A percentile compares a stretch with the other conserved stretches of the same genome.
phyloP scores from a whole-genome alignment of 2,797 vertebrate species.

The Clamator glandarius region DNA sequence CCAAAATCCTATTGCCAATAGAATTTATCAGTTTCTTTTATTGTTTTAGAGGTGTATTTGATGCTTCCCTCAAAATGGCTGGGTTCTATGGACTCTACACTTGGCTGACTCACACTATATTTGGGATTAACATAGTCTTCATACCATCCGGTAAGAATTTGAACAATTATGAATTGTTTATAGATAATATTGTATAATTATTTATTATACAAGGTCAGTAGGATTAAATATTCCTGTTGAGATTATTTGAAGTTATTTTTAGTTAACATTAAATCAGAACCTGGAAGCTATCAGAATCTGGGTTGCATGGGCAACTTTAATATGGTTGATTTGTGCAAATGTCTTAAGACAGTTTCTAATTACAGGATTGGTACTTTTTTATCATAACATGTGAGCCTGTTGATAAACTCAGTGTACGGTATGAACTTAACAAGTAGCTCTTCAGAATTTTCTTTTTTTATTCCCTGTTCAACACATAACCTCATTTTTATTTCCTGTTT shows the following conservation, averaged over 20 bases:
- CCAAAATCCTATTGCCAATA: background rate
- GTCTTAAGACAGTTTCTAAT: background rate
- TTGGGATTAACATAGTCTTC: constrained; percentile 99
- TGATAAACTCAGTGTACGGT: background rate
- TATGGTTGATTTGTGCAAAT: background rate
- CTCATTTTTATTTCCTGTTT: background rate
- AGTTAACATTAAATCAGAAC: background rate
- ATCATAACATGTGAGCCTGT: background rate
- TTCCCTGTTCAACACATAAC: background rate
- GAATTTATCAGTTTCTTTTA: constrained; percentile 54
- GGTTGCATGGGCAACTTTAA: background rate
- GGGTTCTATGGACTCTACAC: constrained; percentile 98
- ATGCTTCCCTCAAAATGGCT: constrained; percentile 99
- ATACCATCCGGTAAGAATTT: constrained; percentile 93
- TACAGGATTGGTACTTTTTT: background rate
- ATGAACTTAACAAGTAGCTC: background rate
- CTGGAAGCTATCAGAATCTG: background rate
- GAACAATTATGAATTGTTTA: background rate
- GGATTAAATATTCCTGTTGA: background rate
- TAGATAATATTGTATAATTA: background rate
- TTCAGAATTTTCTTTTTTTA: background rate
- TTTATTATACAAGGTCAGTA: background rate
- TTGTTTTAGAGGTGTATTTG: constrained; percentile 93
- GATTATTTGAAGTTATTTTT: background rate
- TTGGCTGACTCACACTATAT: constrained; percentile 98